Base-by-base conservation (phyloP, 2,113 vertebrate species). In the Myrmecophaga tridactyla region DNA sequence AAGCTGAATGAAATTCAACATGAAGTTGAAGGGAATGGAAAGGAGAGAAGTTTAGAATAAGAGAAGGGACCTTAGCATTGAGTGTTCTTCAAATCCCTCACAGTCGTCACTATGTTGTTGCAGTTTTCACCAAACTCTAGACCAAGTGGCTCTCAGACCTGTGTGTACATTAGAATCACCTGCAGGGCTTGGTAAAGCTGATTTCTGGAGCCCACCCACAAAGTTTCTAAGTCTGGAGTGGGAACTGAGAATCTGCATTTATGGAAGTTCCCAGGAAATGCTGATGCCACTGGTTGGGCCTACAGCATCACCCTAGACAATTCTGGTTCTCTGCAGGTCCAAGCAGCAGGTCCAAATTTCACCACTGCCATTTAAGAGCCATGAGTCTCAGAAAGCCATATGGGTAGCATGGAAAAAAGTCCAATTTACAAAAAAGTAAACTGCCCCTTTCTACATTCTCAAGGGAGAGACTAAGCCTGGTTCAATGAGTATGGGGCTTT, bases 221-320 rank as follows among this genome's bases (percentile, higher is more conserved):
- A 18, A 9, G 46, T 56, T 36, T 48, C 43, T 46, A 65, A 43
- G 41, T 60, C 60, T 56, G 36, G 78, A 43, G 36, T 4, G 21
- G 6, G 39, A 13, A 11, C 20, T 41, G 46, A 56, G 41, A 51
- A 17, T 39, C 70, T n/a, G 36, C 12, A 53, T 31, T 27, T 15
- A 36, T 69, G 36, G 6, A 67, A 60, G 31, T 34, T 8, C 29
- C 7, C 23, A 51, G 34, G 12, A 27, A 25, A 56, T 25, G 31
- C 21, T 13, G 12, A 12, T 51, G 27, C 23, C 2, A 3, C 6
- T 31, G 10, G 31, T 17, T 7, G 2, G 76, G 58, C 0, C 58
- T 21, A 13, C 23, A 20, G 7, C 9, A 15, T 0, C 3, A 6
- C 27, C 29, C 48, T 1, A 9, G 2, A 6, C 8, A 12, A 11